Evolutionary conservation across 2,113 vertebrate species (phyloP).

Genomic region (Sphaerodactylus townsendi): DNA sequence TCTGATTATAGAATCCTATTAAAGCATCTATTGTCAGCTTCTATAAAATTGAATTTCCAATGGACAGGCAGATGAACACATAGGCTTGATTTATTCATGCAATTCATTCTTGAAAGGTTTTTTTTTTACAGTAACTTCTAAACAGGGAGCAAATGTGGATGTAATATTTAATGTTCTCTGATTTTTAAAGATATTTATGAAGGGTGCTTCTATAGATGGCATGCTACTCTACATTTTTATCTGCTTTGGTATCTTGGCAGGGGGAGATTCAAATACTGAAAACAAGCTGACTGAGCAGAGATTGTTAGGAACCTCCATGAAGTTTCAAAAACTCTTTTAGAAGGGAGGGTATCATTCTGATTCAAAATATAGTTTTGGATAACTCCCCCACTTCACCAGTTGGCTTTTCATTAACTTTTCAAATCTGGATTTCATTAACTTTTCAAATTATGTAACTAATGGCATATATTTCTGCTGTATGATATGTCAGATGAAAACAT

Average conservation of each 20-base stretch:
- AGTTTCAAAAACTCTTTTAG: neutral
- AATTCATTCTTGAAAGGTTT: neutral
- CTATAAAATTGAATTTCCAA: neutral
- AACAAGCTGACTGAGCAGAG: too few relatives aligned
- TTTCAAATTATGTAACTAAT: neutral
- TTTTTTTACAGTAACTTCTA: neutral
- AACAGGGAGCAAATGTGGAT: neutral
- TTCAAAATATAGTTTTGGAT: neutral
- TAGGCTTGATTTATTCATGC: neutral
- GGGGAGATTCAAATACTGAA: too few relatives aligned
- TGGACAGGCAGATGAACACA: neutral
- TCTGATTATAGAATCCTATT: neutral
- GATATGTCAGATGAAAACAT: neutral
- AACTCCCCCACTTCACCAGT: neutral
- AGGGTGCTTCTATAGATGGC: neutral
- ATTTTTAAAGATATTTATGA: neutral
- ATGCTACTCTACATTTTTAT: neutral
- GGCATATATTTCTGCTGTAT: neutral
- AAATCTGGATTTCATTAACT: neutral
- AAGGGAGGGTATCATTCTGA: neutral
- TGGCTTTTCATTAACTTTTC: too few relatives aligned
- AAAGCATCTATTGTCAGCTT: neutral
- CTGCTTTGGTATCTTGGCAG: too few relatives aligned
- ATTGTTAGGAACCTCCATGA: too few relatives aligned
- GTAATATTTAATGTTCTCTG: neutral